Evolutionary conservation across 2,797 vertebrate genomes (phyloP), one percentile per base, ranked within the genome.

Genomic region (Hydrocynus forskahlii): DNA sequence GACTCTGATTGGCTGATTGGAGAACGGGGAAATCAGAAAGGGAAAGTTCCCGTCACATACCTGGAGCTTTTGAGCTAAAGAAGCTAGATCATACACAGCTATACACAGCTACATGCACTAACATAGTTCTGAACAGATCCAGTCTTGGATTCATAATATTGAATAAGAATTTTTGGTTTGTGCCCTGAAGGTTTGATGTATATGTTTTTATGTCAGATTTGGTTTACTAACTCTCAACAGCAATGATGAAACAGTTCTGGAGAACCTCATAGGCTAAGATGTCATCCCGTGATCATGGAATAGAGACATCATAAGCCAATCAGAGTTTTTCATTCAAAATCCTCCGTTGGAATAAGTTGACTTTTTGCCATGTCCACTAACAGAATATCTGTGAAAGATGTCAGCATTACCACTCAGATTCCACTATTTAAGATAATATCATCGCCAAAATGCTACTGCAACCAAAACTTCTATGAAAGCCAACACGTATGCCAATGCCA

Each of bases 1-100:
- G 97, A 99, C 83, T 97, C 96, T 0, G 97, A 99, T 87, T 99
- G 97, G 97, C 97, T 99, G 85, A 87, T 99, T 14, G 97, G 97
- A 67, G 97, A 99, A 91, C 91, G 95, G 82, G 96, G 97, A 64
- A 97, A 97, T 90, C 95, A 95, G 90, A 98, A 96, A 86, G 97
- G 97, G 81, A 99, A 96, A 86, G 97, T 99, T 85, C 97, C 97
- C 0, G 97, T 98, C 85, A 99, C 97, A 76, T 99, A 99, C 91
- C 91, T 99, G 95, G 97, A 99, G 92, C 95, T 99, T 78, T 94
- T 99, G 81, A 98, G 96, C 91, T 98, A 95, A 93, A 92, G 60
- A 75, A 60, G 38, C 43, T 17, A 55, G 4, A 64, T 43, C 35
- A 57, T n/a, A 74, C 55, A 75, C 21, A 83, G 43, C 55, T 54